phyloP scores from a whole-genome alignment of 2,113 vertebrate species.

The Aspiorhynchus laticeps region DNA sequence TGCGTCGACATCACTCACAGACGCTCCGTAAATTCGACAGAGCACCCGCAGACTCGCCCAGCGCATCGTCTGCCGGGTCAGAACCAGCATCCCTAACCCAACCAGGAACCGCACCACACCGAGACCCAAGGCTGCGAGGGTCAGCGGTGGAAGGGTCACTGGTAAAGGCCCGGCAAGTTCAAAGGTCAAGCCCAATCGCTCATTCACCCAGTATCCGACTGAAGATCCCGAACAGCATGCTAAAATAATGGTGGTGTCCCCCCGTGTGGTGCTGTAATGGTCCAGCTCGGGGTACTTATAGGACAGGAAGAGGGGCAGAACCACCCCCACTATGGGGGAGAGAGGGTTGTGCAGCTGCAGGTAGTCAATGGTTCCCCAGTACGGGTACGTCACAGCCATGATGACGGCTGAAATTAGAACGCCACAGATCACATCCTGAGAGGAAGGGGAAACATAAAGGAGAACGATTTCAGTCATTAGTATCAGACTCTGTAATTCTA shows the following conservation, averaged over 20 bases:
- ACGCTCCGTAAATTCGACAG: constrained; percentile 76
- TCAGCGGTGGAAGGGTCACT: constrained; percentile 69
- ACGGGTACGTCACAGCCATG: constrained; percentile 78
- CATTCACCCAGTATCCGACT: constrained; percentile 88
- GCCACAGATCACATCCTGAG: constrained; percentile 91
- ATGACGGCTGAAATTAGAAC: constrained; percentile 77
- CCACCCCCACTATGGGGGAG: constrained; percentile 78
- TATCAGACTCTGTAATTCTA: not conserved
- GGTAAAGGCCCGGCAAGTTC: constrained; percentile 72
- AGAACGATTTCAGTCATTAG: not conserved
- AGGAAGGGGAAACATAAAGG: constrained; percentile 44
- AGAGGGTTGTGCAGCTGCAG: constrained; percentile 81
- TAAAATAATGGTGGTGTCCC: constrained; percentile 90
- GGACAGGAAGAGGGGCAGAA: constrained; percentile 81
- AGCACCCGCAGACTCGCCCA: constrained; percentile 74
- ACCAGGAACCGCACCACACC: constrained; percentile 71
- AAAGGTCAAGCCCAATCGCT: constrained; percentile 67
- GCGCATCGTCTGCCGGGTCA: constrained; percentile 77
- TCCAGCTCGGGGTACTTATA: constrained; percentile 89
- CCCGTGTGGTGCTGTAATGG: constrained; percentile 89
- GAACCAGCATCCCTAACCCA: constrained; percentile 77
- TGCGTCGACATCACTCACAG: constrained; percentile 69
- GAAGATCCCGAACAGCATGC: constrained; percentile 81
- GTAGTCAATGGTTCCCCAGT: constrained; percentile 83
- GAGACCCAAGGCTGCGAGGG: not conserved